Base-by-base conservation (phyloP, 2,113 vertebrate species). In the Chitala chitala region DNA sequence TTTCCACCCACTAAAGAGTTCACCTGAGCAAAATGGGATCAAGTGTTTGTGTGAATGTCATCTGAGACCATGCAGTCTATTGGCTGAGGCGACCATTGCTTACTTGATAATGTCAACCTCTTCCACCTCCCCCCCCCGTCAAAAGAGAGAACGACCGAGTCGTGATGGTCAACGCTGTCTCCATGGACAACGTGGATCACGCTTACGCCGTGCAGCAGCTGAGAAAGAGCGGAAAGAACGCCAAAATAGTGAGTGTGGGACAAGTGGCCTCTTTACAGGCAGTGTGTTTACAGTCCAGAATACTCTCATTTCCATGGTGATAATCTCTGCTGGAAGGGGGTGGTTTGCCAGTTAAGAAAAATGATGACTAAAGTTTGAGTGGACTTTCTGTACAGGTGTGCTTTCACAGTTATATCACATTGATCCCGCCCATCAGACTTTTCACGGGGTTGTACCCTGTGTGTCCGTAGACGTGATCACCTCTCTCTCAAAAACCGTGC, bases 131-230 rank as follows among this genome's bases (percentile, higher is more conserved):
- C 80, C 65, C 6, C 75, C n/a, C n/a, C n/a, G n/a, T n/a, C n/a
- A n/a, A n/a, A n/a, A 99, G 97, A 85, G 95, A 99, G 87, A 99
- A 98, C 92, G 97, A 99, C 87, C 91, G 96, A 78, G 96, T 99
- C 55, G 94, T 96, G 44, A 98, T 98, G 96, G 97, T 99, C 87
- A 99, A 98, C 77, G 94, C 95, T 3, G 97, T 99, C 84, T 98
- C 97, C 36, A 98, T 98, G 97, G 96, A 99, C 87, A 98, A 99
- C 22, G 97, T 98, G 54, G 97, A 99, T 77, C 97, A 99, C 33
- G 97, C 96, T 0, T 98, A 98, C 79, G 97, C 97, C 74, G 97
- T 99, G 77, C 96, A 99, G 83, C 97, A 99, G 82, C 90, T 99
- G 78, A 94, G 97, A 76, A 99, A 98, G 87, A 99, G 97, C 82